Base-by-base conservation (phyloP, 2,888 invertebrate genomes). In the Cynaeus angustus region DNA sequence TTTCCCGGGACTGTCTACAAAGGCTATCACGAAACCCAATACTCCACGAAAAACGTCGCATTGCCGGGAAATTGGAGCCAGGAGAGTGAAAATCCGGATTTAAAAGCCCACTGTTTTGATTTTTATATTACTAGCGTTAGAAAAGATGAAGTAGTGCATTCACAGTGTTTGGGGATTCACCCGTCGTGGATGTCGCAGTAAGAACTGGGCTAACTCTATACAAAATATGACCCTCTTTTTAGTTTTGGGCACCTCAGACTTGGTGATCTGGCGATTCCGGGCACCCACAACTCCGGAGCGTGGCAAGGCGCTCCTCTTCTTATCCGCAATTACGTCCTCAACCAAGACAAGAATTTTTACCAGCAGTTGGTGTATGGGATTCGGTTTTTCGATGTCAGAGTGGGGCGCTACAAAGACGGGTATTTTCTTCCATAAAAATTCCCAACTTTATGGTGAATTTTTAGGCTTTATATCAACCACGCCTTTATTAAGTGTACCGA, bases 161-260 rank as follows among this genome's bases (percentile, higher is more conserved):
- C 87, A 67, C 89, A 91, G 74, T 95, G 94, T 80, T 84, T 94
- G 14, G 91, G 91, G 81, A 92, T 93, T 70, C 91, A 92, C 81
- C 94, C 94, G 0, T 91, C 91, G 16, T 94, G 95, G 94, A 93
- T 94, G 93, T 88, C 89, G 75, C 16, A 59, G 55, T 67, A 48
- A 45, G 38, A 43, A 13, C 13, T 38, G 4, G 4, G 4, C n/a
- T 33, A 55, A 38, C 12, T 14, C n/a, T 16, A 37, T 38, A 21
- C 21, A 21, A 21, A 21, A 21, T n/a, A n/a, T n/a, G n/a, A n/a
- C n/a, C n/a, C n/a, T n/a, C n/a, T n/a, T 33, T 33, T 5, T 41
- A 71, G 71, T 28, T 71, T 71, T 14, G 71, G 68, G 10, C 43
- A 64, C 1, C 28, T 85, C 72, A 86, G 85, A 84, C 84, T 80